phyloP scores from a whole-genome alignment of 2,797 vertebrate genomes.

The Aulostomus chinensis region DNA sequence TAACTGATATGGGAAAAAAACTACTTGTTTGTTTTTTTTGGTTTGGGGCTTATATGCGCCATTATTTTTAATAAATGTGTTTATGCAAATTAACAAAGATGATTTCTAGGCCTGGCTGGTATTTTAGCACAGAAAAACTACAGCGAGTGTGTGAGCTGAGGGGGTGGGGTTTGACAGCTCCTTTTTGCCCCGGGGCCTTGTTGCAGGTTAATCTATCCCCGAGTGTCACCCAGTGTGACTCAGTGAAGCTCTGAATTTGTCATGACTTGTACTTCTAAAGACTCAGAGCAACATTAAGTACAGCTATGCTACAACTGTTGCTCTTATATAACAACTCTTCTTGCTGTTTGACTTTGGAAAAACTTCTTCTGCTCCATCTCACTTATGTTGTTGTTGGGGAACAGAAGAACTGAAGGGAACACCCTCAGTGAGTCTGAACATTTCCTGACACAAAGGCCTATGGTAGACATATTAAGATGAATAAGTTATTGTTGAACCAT shows the following conservation, averaged over 20 bases:
- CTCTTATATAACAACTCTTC: conserved; percentile 8
- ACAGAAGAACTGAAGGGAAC: conserved; percentile 42
- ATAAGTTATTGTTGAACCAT: conserved; percentile 64
- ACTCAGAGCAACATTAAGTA: not conserved
- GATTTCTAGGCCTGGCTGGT: too few relatives aligned
- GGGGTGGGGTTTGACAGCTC: not conserved
- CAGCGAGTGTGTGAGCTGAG: not conserved
- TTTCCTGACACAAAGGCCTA: conserved; percentile 54
- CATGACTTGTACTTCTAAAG: not conserved
- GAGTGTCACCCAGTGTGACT: not conserved
- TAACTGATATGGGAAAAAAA: too few relatives aligned
- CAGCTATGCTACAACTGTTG: not conserved
- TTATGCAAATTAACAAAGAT: too few relatives aligned
- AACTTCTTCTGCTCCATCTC: conserved; percentile 9
- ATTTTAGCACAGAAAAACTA: too few relatives aligned
- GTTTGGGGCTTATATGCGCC: too few relatives aligned
- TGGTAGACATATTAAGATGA: conserved; percentile 61
- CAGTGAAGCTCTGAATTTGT: not conserved
- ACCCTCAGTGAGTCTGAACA: conserved; percentile 46
- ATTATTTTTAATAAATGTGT: too few relatives aligned
- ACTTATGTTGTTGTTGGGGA: conserved; percentile 38
- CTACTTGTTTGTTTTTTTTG: too few relatives aligned
- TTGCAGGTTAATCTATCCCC: not conserved
- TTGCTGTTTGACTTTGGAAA: conserved; percentile 2
- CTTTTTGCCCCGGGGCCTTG: not conserved